A percentile compares a stretch with the other conserved stretches of the same genome.
These are phyloP conservation scores for Heterochromis multidens DNA, from an alignment of 2,113 vertebrate genomes.

Conservation along the genomic window DNA sequence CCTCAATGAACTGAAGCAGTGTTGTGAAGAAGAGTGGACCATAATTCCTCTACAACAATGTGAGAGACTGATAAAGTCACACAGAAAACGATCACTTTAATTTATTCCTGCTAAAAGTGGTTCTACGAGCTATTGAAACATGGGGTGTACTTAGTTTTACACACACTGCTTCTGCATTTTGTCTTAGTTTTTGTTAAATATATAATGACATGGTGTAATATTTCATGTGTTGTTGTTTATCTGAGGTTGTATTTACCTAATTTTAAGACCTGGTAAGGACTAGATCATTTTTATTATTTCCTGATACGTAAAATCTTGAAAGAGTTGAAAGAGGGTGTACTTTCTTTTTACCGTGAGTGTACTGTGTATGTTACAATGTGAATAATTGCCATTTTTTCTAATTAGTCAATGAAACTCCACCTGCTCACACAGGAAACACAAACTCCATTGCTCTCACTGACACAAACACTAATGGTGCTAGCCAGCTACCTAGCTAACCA, in stretches of 20 bases:
- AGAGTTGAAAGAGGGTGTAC: not conserved
- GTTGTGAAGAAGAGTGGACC: not conserved
- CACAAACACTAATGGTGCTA: slow-evolving; percentile 45
- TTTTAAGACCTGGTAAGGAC: not conserved
- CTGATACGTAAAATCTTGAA: not conserved
- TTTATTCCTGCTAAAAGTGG: not conserved
- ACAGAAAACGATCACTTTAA: not conserved
- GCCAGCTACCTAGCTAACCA: slow-evolving; percentile 64
- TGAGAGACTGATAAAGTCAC: not conserved
- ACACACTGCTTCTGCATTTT: not conserved
- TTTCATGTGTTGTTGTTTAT: not conserved
- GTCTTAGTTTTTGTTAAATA: not conserved
- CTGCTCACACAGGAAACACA: slow-evolving; percentile 58
- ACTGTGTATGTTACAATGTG: not conserved
- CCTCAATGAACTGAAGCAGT: not conserved
- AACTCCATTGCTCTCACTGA: slow-evolving; percentile 55
- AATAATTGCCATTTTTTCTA: slow-evolving; percentile 11
- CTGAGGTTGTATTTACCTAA: rapidly evolving
- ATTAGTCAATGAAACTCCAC: slow-evolving; percentile 54
- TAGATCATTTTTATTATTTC: not conserved
- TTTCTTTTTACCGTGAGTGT: not conserved
- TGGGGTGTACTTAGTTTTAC: rapidly evolving
- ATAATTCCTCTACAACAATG: not conserved
- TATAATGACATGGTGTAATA: not conserved
- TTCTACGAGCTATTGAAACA: not conserved